Percentiles rank a stretch among this genome's conserved stretches.
phyloP scores from a whole-genome alignment of 2,888 invertebrate genomes.

The Zygogramma bicolorata region DNA sequence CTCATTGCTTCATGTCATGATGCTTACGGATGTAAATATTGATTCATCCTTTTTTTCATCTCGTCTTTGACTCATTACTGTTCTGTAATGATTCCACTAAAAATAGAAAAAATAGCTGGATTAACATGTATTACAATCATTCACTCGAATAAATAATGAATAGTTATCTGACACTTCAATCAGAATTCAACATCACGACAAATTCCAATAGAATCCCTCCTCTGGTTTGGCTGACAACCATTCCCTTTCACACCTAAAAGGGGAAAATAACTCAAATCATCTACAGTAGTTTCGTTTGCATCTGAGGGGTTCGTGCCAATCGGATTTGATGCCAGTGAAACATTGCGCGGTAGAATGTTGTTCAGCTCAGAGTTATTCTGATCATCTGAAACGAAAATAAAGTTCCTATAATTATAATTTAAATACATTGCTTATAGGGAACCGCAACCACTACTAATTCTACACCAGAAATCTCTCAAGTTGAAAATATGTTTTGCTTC shows the following conservation, averaged over 20 bases:
- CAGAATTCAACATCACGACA: background rate
- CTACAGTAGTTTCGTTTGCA: background rate
- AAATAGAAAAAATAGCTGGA: no score
- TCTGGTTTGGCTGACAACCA: background rate
- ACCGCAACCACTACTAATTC: no score
- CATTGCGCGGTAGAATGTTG: background rate
- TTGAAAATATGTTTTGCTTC: no score
- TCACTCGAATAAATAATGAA: background rate
- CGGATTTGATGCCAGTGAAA: background rate
- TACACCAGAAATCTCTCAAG: no score
- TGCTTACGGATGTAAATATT: no score
- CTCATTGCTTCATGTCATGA: no score
- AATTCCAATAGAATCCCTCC: background rate
- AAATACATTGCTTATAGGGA: background rate
- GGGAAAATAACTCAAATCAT: background rate
- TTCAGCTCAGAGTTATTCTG: background rate
- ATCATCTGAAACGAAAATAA: background rate
- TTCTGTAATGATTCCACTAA: no score
- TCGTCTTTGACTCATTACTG: no score
- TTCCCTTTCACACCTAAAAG: slow-evolving; percentile 5
- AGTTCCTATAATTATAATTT: background rate
- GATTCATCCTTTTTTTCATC: no score
- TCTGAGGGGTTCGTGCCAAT: background rate
- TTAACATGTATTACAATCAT: no score
- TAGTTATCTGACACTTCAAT: background rate